These are phyloP conservation scores for Andrena camellia DNA, from an alignment of 2,888 invertebrate genomes.

Conservation along the genomic window DNA sequence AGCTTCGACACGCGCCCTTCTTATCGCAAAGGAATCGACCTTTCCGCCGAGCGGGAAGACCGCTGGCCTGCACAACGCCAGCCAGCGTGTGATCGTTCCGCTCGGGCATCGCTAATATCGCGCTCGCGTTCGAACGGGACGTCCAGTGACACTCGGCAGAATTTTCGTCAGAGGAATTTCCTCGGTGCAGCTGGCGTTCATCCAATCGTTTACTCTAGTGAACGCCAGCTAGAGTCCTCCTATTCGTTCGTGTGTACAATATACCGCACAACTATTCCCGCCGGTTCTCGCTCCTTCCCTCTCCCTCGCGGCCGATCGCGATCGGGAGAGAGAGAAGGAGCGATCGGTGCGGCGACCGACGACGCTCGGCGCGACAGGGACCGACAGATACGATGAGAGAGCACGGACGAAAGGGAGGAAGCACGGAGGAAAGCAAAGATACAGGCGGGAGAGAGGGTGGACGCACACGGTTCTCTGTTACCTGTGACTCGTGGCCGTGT, in stretches of 20 bases:
- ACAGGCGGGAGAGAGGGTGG: conserved; percentile 40
- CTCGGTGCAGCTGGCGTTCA: conserved; percentile 52
- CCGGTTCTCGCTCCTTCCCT: conserved; percentile 34
- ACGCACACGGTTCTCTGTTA: conserved; percentile 73
- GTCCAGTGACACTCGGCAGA: conserved; percentile 48
- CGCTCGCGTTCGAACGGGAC: neutral
- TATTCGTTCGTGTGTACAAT: conserved; percentile 35
- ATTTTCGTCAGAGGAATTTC: conserved; percentile 62
- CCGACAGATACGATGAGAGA: neutral
- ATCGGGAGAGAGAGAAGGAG: conserved; percentile 10
- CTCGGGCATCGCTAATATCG: neutral
- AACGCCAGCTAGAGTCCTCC: conserved; percentile 40
- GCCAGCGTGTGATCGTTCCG: neutral
- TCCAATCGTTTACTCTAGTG: conserved; percentile 62
- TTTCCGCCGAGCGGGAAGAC: conserved; percentile 2
- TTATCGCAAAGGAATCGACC: conserved; percentile 36
- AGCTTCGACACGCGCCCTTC: conserved; percentile 47
- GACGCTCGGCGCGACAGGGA: conserved; percentile 15
- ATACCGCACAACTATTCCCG: conserved; percentile 52
- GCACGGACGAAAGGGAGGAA: conserved; percentile 31
- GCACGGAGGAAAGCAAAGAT: conserved; percentile 35
- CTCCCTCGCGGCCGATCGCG: neutral
- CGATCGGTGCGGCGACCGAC: conserved; percentile 22
- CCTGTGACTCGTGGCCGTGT: conserved; percentile 81
- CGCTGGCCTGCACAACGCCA: neutral